A percentile compares a stretch with the other conserved stretches of the same genome.
These are phyloP conservation scores for Xestobium rufovillosum DNA, from an alignment of 2,888 invertebrate species.

Conservation along the genomic window DNA sequence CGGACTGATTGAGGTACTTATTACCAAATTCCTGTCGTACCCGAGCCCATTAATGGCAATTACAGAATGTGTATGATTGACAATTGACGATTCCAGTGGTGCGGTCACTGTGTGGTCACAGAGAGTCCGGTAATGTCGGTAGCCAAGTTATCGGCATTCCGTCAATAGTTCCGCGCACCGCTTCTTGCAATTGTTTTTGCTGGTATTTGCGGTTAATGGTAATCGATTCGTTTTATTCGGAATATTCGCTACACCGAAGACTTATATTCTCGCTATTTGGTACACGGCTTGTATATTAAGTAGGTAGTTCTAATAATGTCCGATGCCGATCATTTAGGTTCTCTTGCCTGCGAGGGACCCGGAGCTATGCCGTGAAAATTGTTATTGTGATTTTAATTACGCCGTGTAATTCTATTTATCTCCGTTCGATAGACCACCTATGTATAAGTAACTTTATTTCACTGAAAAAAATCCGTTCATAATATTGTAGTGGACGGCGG, in stretches of 20 bases:
- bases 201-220: constrained; percentile 35
- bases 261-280: constrained; percentile 7
- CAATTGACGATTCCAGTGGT: constrained; percentile 23
- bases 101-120: constrained; percentile 33
- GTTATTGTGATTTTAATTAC: constrained; percentile 2
- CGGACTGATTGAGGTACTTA: constrained; percentile 16
- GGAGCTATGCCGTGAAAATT: constrained; percentile 1
- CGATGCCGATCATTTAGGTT: background rate
- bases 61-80: constrained; percentile 32
- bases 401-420: constrained; percentile 1
- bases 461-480: no score
- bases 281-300: background rate
- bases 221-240: constrained; percentile 38
- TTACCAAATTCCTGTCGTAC: constrained; percentile 23
- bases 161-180: constrained; percentile 30
- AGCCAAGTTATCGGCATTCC: constrained; percentile 33
- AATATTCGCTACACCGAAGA: constrained; percentile 29
- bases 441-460: no score
- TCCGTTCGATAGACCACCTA: no score
- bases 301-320: constrained; percentile 2
- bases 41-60: constrained; percentile 23
- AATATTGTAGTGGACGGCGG: no score
- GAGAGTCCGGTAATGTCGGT: constrained; percentile 26
- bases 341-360: no score
- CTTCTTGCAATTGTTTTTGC: constrained; percentile 33